Evolutionary conservation across 2,888 invertebrate genomes (phyloP), one percentile per base, ranked within the genome.

Genomic region (Synanthedon andrenaeformis): DNA sequence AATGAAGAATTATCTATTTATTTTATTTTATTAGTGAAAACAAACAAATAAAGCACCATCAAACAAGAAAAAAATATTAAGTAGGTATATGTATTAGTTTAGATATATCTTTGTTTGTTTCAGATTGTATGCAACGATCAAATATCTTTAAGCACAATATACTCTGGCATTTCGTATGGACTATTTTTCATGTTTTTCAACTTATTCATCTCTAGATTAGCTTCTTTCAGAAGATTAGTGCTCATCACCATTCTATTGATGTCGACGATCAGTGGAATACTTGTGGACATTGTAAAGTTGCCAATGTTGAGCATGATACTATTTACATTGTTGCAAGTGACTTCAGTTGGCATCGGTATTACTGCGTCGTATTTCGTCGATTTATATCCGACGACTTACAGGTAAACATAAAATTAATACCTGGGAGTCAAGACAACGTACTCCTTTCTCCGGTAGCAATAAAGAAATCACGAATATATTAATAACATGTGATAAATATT

Each of bases 111-210:
- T 8, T 49, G 12, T 11, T 12, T 42, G 49, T 69, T 68, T 11
- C 64, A 80, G 79, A 54, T 57, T 4, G 12, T 54, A 4, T 91
- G 91, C 63, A 65, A 71, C 0, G 77, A 82, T 1, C 73, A 74
- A 0, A 81, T 91, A 17, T 89, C 91, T 41, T 61, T 74, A 0
- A 76, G 76, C 52, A 90, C 91, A 0, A 90, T 92, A 49, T 76
- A 88, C 59, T 89, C 90, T 49, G 89, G 92, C 4, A 78, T 92
- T 12, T 67, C 84, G 1, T 89, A 91, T 59, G 92, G 92, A 0
- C 64, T 82, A 0, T 83, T 89, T 50, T 90, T 90, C 57, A 76
- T 90, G 0, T 12, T 88, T 0, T 79, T 90, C 11, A 92, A 90
- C 61, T 59, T 91, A 2, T 52, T 82, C 0, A 58, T 69, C 1